These are phyloP conservation scores for Sinosuthora webbiana DNA, from an alignment of 2,113 vertebrate genomes.

Conservation along the genomic window DNA sequence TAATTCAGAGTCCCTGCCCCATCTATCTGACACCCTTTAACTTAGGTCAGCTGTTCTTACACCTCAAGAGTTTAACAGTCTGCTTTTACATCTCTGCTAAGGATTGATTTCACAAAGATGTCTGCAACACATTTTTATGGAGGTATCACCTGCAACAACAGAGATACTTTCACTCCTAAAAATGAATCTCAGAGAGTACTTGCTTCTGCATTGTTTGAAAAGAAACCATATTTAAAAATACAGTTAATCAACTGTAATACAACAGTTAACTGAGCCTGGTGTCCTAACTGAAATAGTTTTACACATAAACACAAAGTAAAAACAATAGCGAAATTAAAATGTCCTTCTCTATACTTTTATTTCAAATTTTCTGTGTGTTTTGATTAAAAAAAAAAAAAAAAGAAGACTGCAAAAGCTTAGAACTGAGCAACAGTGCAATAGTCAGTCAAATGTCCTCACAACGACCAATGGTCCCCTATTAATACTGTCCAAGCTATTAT, in stretches of 20 bases:
- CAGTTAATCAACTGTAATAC: background rate
- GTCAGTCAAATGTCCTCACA: background rate
- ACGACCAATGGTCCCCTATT: accelerated
- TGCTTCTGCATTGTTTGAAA: background rate
- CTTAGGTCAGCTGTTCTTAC: background rate
- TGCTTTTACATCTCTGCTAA: background rate
- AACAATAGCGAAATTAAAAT: background rate
- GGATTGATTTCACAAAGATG: background rate
- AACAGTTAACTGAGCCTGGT: background rate
- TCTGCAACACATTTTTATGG: background rate
- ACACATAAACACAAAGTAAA: background rate
- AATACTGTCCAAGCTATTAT: background rate
- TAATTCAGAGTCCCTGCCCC: background rate
- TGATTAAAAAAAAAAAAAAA: background rate
- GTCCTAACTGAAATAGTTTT: background rate
- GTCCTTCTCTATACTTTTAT: background rate
- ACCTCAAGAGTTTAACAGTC: background rate
- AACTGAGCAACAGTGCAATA: background rate
- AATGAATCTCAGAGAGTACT: background rate
- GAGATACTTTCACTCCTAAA: background rate
- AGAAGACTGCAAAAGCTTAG: background rate
- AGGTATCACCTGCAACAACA: background rate
- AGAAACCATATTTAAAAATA: background rate
- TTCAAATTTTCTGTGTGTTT: background rate
- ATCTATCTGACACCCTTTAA: background rate